Evolutionary conservation across 2,888 invertebrate genomes (phyloP), one percentile per base, ranked within the genome.

Genomic region (Parnassius apollo): DNA sequence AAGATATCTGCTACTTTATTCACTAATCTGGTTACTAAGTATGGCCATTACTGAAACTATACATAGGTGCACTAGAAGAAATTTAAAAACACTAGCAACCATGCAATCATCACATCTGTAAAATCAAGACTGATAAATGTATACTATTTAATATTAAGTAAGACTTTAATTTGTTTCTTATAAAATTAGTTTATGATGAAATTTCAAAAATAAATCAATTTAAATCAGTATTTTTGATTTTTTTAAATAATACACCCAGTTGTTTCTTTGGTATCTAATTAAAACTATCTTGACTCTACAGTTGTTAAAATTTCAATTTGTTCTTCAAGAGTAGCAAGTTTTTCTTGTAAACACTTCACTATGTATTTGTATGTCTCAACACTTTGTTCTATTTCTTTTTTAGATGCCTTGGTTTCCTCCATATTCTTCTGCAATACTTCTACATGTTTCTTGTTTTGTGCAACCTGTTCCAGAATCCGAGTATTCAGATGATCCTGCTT

Each of bases 291-390:
- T 62, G 90, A 80, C 70, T 91, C 91, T 45, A 91, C 84, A 65
- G 88, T 78, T 66, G 89, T 85, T 61, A 91, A 70, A 63, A 91
- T 90, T 75, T 91, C 89, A 68, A 91, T 84, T 73, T 91, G 90
- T 71, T 91, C 91, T 65, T 91, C 91, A 61, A 88, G 77, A 42
- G 89, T 86, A 8, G 88, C 83, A 69, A 88, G 85, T 72, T 90
- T 91, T 65, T 91, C 91, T 71, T 91, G 90, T 45, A 91, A 76
- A 68, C 87, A 85, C 72, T 90, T 91, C 0, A 87, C 82, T 68
- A 89, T 79, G 69, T 90, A 91, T 67, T 88, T 91, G 49, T 85
- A 75, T 12, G 82, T 82, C 52, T 91, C 86, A 46, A 83, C 72
- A 67, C 74, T 82, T 61, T 83, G 79, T 66, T 89, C 86, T 65